These are phyloP conservation scores for Semnornis frantzii DNA, from an alignment of 2,113 vertebrate species.

Conservation along the genomic window DNA sequence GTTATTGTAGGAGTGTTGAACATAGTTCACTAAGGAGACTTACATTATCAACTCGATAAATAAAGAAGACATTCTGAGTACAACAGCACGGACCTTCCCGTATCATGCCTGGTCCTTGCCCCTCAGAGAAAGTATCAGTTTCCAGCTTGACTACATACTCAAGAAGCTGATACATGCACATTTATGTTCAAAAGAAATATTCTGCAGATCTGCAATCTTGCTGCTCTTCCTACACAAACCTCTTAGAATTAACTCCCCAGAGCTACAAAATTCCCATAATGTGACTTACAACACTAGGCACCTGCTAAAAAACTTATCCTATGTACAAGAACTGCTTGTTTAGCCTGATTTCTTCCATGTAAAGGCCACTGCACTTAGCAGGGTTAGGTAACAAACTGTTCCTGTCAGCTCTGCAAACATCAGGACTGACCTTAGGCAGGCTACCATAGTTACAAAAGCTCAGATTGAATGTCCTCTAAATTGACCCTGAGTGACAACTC, in stretches of 20 bases:
- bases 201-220: background rate
- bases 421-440: slow-evolving; percentile 53
- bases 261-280: background rate
- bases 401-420: slow-evolving; percentile 48
- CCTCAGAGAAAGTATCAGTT: background rate
- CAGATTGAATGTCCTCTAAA: background rate
- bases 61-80: background rate
- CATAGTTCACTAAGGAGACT: background rate
- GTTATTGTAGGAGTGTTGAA: background rate
- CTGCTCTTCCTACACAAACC: background rate
- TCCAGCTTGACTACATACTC: background rate
- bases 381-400: slow-evolving; percentile 49
- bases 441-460: slow-evolving; percentile 22
- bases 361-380: background rate
- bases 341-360: background rate
- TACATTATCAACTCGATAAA: background rate
- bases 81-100: background rate
- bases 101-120: background rate
- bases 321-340: background rate
- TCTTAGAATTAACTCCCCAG: background rate
- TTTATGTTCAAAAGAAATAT: background rate
- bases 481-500: slow-evolving; percentile 46
- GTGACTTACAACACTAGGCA: background rate
- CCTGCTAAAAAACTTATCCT: background rate
- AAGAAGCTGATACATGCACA: background rate